Evolutionary conservation across 30 jellyfish, hydroid and myxozoan species (phyloP), one percentile per base, ranked within the genome.

Genomic region (Aurelia aurita complex sp. Pacific): DNA sequence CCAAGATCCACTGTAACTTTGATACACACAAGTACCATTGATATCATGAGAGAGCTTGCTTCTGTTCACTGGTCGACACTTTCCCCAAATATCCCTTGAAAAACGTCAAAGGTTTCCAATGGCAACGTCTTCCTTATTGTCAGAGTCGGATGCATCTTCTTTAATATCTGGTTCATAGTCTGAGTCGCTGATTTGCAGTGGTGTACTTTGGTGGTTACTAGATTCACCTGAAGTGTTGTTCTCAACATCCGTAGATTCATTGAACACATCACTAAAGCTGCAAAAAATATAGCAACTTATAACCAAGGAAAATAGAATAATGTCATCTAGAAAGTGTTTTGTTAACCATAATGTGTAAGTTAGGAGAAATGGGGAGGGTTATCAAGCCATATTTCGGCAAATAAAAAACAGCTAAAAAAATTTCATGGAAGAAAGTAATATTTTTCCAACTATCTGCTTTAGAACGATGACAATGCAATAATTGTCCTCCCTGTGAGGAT

Each of bases 61-160:
- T 67, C 76, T 67, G 53, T 67, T 67, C 14, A 29, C 57, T 67
- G 76, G 76, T 67, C 54, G 76, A 67, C 76, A 67, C 76, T 67
- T 67, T 67, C 76, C 76, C 54, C 54, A 67, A 67, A 67, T 35
- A 67, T 67, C 54, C 52, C 76, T 67, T 67, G 76, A 67, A 67
- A 67, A 67, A 10, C 76, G 76, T 67, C 76, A 2, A 67, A 35
- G 76, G 52, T 67, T 67, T 29, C 76, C 76, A 67, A 67, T 67
- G 76, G 76, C 52, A 67, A 29, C 76, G 76, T 67, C 76, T 67
- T 67, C 76, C 76, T 67, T 67, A 67, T 18, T 67, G 76, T 67
- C 76, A 67, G 76, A 67, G 76, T 67, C 76, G 54, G 76, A 67
- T 67, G 76, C 13, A 67, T 65, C 75, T 65, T 65, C 75, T 65